phyloP scores from a whole-genome alignment of 1,140 invertebrate genomes.

The Drosophila grimshawi region DNA sequence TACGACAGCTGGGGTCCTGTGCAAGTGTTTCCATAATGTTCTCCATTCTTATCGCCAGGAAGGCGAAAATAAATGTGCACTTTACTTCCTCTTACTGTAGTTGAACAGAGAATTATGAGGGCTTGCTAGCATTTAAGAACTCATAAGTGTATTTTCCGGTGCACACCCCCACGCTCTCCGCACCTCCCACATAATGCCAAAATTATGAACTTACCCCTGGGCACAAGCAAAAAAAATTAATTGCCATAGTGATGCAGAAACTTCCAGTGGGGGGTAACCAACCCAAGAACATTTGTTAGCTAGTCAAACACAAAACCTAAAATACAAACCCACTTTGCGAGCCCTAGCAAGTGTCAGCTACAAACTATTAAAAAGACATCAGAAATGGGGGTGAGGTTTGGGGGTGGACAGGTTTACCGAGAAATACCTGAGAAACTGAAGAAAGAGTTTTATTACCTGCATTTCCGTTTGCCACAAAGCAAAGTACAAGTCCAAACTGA shows the following conservation, averaged over 20 bases:
- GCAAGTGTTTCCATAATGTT: constrained; percentile 44
- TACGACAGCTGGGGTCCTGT: neutral
- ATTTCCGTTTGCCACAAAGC: constrained; percentile 67
- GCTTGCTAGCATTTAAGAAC: constrained; percentile 73
- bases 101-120: constrained; percentile 49
- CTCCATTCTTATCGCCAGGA: constrained; percentile 41
- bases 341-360: constrained; percentile 62
- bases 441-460: constrained; percentile 58
- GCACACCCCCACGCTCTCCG: constrained; percentile 16
- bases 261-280: constrained; percentile 26
- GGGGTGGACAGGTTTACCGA: neutral
- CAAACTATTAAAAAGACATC: constrained; percentile 78
- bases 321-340: neutral
- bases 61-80: constrained; percentile 50
- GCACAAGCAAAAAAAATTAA: constrained; percentile 63
- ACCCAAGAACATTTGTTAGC: constrained; percentile 50
- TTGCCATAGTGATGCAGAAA: constrained; percentile 58
- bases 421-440: constrained; percentile 34
- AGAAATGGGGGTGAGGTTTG: constrained; percentile 6
- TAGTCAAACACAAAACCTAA: constrained; percentile 9
- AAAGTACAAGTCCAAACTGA: constrained; percentile 36
- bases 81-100: constrained; percentile 34
- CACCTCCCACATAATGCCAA: constrained; percentile 48
- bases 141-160: constrained; percentile 77
- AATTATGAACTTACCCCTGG: constrained; percentile 68